Evolutionary conservation across 37 sponge, comb jelly and placozoan species (phyloP).

Genomic region (Dysidea cf. avara): DNA sequence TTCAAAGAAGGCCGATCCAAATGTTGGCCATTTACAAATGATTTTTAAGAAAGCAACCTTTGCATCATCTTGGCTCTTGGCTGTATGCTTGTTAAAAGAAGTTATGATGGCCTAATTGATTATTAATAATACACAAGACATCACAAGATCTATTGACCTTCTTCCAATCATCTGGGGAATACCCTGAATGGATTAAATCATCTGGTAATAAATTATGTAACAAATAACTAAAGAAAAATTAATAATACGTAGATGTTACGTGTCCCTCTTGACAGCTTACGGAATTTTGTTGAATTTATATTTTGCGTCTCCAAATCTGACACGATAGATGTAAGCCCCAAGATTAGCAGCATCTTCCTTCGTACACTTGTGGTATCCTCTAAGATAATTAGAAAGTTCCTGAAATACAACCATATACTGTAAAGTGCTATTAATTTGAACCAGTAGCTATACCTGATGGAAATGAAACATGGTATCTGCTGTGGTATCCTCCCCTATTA

Average conservation of each 20-base stretch:
- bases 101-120: slow-evolving; percentile 47
- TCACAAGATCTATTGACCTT: slow-evolving; percentile 25
- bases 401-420: neutral
- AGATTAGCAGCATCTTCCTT: slow-evolving; percentile 75
- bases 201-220: slow-evolving; percentile 72
- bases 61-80: slow-evolving; percentile 49
- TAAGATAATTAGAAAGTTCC: slow-evolving; percentile 93
- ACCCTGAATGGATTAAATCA: slow-evolving; percentile 48
- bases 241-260: too few relatives aligned
- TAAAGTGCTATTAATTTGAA: too few relatives aligned
- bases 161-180: slow-evolving; percentile 91
- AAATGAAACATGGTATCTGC: slow-evolving; percentile 93
- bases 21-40: slow-evolving; percentile 83
- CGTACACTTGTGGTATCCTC: slow-evolving; percentile 91
- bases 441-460: slow-evolving; percentile 82
- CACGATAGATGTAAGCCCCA: slow-evolving; percentile 80
- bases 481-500: slow-evolving; percentile 77
- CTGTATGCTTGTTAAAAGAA: slow-evolving; percentile 58
- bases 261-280: slow-evolving; percentile 26
- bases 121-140: too few relatives aligned
- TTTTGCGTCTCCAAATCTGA: slow-evolving; percentile 81
- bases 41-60: slow-evolving; percentile 84
- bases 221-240: slow-evolving; percentile 36
- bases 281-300: slow-evolving; percentile 56
- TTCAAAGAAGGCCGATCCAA: slow-evolving; percentile 98